Evolutionary conservation across 2,113 vertebrate species (phyloP).

Genomic region (Calyptomena viridis): DNA sequence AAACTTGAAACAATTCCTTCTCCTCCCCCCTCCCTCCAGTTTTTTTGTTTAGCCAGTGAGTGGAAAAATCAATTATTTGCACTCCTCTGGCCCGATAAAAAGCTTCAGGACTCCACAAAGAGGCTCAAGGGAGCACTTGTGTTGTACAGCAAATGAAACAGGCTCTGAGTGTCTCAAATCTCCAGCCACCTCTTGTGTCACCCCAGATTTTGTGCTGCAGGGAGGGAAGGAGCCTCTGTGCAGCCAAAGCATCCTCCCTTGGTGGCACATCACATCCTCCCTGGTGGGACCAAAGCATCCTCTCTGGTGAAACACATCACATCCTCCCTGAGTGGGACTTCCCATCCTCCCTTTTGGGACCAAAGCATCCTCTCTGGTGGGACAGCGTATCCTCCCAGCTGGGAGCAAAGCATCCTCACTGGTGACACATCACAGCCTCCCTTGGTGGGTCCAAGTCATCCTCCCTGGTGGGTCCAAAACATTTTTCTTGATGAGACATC

Average conservation of each 20-base stretch:
- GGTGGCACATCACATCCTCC: not conserved
- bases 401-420: not conserved
- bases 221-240: not conserved
- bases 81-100: conserved; percentile 10
- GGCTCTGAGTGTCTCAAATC: not conserved
- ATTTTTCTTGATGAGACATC: not conserved
- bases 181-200: not conserved
- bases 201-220: not conserved
- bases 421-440: too few relatives aligned
- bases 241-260: not conserved
- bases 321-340: not conserved
- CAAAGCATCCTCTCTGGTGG: not conserved
- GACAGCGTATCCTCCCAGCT: not conserved
- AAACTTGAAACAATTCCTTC: conserved; percentile 50
- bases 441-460: not conserved
- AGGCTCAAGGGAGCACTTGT: conserved; percentile 9
- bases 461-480: not conserved
- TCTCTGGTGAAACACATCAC: not conserved
- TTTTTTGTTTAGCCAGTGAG: conserved; percentile 44
- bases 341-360: too few relatives aligned
- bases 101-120: not conserved
- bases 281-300: not conserved
- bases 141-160: not conserved
- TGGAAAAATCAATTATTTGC: conserved; percentile 62
- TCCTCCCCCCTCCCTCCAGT: not conserved